Base-by-base conservation (phyloP, 2,888 invertebrate genomes). In the Hecatera dysodea region DNA sequence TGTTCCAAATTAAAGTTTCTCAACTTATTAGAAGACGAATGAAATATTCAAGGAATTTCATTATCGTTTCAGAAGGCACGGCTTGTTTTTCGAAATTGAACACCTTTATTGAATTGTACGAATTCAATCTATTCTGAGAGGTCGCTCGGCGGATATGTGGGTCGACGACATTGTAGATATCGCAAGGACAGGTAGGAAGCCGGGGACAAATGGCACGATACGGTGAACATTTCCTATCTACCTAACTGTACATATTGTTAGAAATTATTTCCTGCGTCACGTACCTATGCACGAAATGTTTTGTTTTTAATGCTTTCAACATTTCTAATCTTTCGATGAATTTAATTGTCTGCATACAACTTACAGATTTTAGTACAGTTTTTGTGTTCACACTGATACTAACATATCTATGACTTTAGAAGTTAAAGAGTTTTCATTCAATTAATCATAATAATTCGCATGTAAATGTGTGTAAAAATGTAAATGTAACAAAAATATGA, bases 1-100 rank as follows among this genome's bases (percentile, higher is more conserved):
- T 84, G 88, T 87, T 76, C 69, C 74, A 85, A 88, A 88, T 88
- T 86, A 84, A 88, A 88, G 83, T 81, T 83, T 79, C 82, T 74
- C 61, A 70, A 73, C 78, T 82, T 84, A 78, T 84, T 87, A 81
- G 66, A 73, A 70, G 62, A 60, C 57, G 61, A 68, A 86, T 64
- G 72, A 66, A 76, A 86, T 84, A 79, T 82, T 66, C 72, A 42
- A 63, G 72, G 75, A 67, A 82, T 82, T 85, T 79, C 75, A 66
- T 73, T 74, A 82, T 78, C 53, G 59, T 56, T 24, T 62, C 22
- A 39, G 61, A 55, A 33, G 62, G 61, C 61, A 22, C 42, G 62
- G 42, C 66, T 67, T 85, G 81, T 71, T 75, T 80, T 82, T 79
- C 72, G 76, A 76, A 85, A 86, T 85, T 84, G 85, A 79, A 79